Evolutionary conservation across 2,113 vertebrate species (phyloP), one percentile per base, ranked within the genome.

Genomic region (Leuciscus idus): DNA sequence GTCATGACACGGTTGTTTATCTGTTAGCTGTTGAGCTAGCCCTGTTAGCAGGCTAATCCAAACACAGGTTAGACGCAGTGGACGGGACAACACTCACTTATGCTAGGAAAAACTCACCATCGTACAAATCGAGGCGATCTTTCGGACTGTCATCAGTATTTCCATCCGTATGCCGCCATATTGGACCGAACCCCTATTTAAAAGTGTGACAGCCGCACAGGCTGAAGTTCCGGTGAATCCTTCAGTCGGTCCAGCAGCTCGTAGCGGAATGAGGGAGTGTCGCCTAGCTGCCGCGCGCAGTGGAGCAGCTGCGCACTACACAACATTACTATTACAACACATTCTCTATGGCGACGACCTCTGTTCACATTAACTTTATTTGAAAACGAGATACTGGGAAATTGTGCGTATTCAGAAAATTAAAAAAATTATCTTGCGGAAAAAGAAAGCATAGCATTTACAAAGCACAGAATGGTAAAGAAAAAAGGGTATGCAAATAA

Each of bases 81-180:
- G 36, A 84, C 55, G 59, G 73, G 79, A 23, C 85, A 19, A 4
- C 2, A 43, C 30, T 73, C 52, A 70, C 62, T 77, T 64, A 43
- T 36, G 23, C 19, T 55, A 88, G 57, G 55, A 57, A 4, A 78
- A 74, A 85, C 94, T 90, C 90, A 97, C 97, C 97, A 97, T 98
- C 94, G 96, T 98, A 97, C 97, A 98, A 95, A 97, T 96, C 95
- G 96, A 97, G 93, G 97, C 96, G 94, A 97, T 96, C 94, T 96
- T 98, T 92, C 96, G 96, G 95, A 98, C 96, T 92, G 96, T 98
- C 96, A 97, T 96, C 95, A 97, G 96, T 93, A 96, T 94, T 94
- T 96, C 97, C 97, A 97, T 97, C 95, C 95, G 96, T 93, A 90
- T 91, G 92, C 90, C 93, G 91, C 94, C 94, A 96, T 96, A 92